Conservation (phyloP, 2,797 vertebrate genomes). For the Smutsia gigantea region DNA sequence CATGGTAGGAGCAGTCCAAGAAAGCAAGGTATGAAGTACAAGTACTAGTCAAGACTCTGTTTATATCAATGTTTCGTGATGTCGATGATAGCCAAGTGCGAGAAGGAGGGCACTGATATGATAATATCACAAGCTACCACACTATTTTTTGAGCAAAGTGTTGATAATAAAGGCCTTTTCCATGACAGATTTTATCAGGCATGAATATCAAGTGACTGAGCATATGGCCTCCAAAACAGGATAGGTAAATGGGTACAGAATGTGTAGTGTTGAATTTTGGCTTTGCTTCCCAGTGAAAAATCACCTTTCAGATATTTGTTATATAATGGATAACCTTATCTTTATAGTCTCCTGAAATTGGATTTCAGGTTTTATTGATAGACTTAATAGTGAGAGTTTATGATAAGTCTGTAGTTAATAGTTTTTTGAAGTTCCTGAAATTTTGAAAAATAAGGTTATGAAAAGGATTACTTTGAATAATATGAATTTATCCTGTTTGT, state of each 20-base stretch:
- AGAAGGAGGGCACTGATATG: background rate
- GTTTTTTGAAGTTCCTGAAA: constrained; percentile 8
- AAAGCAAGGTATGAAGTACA: background rate
- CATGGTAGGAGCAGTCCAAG: background rate
- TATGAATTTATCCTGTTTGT: constrained; percentile 16
- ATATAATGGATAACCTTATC: constrained; percentile 59
- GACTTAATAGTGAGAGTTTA: constrained; percentile 24
- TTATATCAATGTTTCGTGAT: background rate
- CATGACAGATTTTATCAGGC: background rate
- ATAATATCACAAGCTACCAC: background rate
- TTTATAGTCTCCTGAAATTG: constrained; percentile 58
- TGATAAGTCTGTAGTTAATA: constrained; percentile 51
- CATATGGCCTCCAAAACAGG: background rate
- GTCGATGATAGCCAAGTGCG: background rate
- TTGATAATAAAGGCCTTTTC: background rate
- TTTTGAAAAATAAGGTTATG: constrained; percentile 44
- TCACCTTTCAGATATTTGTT: constrained; percentile 22
- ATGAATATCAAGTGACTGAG: background rate
- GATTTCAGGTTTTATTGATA: constrained; percentile 61
- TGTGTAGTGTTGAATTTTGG: background rate
- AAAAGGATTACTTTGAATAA: constrained; percentile 29
- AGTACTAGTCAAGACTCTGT: background rate
- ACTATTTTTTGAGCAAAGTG: background rate
- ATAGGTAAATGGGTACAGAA: background rate
- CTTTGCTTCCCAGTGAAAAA: constrained; percentile 51